Percentiles rank a stretch among this genome's conserved stretches.
Evolutionary conservation across 2,113 vertebrate species (phyloP).

Genomic region (Arenaria interpres): DNA sequence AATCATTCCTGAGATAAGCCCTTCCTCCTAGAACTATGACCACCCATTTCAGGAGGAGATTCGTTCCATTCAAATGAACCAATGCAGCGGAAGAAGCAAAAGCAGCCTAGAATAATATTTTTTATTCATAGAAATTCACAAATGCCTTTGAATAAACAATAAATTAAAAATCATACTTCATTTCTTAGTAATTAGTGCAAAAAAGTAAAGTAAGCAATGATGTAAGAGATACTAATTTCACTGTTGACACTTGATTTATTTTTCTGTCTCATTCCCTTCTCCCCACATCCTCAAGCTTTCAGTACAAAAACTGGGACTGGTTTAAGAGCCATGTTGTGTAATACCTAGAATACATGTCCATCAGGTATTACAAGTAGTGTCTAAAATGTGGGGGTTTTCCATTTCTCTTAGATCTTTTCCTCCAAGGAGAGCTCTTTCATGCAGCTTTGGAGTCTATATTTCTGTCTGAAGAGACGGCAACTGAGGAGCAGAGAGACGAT

Average conservation of each 20-base stretch:
- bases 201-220: background rate
- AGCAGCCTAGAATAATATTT: background rate
- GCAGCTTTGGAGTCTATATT: conserved; percentile 82
- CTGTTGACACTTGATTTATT: background rate
- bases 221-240: background rate
- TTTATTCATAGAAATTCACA: background rate
- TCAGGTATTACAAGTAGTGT: background rate
- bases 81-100: background rate
- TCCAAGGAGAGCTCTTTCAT: conserved; percentile 88
- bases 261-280: background rate
- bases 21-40: background rate
- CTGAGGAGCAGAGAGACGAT: conserved; percentile 20
- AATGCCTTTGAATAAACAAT: background rate
- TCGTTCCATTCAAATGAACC: background rate
- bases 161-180: background rate
- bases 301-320: background rate
- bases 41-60: background rate
- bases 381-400: background rate
- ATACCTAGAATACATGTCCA: background rate
- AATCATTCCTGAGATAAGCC: background rate
- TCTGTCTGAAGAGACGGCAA: conserved; percentile 15
- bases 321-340: background rate
- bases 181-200: background rate
- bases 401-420: conserved; percentile 82
- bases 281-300: background rate